These are phyloP conservation scores for Nemopilema nomurai DNA, from an alignment of 30 jellyfish, hydroid and myxozoan genomes.

Conservation along the genomic window DNA sequence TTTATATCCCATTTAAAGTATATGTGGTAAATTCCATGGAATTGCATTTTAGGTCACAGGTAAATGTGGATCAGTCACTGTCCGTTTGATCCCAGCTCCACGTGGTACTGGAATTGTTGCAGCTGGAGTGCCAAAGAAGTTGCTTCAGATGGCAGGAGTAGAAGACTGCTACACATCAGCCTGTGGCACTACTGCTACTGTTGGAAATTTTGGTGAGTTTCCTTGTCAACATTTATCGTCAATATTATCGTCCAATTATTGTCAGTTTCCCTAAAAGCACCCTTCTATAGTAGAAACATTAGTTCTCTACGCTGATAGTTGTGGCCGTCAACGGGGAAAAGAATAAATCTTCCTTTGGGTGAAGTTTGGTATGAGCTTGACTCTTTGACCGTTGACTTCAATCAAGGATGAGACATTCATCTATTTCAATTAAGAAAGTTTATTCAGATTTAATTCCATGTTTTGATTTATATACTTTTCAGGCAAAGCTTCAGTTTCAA, in stretches of 20 bases:
- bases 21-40: neutral
- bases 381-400: constrained; percentile 63
- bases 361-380: constrained; percentile 53
- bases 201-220: constrained; percentile 91
- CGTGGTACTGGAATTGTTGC: constrained; percentile 99
- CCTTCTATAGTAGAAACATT: constrained; percentile 40
- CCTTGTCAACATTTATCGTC: neutral
- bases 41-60: constrained; percentile 84
- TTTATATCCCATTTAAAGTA: neutral
- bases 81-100: constrained; percentile 99
- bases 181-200: constrained; percentile 98
- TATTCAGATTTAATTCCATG: too few relatives aligned
- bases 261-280: constrained; percentile 61
- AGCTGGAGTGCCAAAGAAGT: constrained; percentile 96
- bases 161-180: constrained; percentile 98
- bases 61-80: constrained; percentile 98
- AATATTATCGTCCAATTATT: too few relatives aligned
- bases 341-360: constrained; percentile 53
- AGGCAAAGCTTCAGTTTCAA: too few relatives aligned
- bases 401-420: constrained; percentile 47
- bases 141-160: constrained; percentile 98
- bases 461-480: too few relatives aligned
- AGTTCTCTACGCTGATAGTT: constrained; percentile 41
- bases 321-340: constrained; percentile 73
- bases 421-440: neutral